Conservation (phyloP, 2,888 invertebrate genomes). For the Incurvaria masculella region DNA sequence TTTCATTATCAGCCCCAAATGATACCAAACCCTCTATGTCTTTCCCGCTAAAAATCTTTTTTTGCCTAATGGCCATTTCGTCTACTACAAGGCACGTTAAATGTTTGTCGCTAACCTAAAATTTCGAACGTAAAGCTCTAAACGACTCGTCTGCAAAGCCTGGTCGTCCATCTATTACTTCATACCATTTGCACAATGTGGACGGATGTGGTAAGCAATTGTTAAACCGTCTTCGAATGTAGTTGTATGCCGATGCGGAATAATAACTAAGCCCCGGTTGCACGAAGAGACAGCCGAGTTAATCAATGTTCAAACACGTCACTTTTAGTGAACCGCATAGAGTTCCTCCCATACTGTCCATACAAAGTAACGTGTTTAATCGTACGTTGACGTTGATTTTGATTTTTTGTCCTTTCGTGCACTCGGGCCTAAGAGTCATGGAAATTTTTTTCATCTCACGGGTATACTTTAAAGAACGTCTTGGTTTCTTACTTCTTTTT, state of each 20-base stretch:
- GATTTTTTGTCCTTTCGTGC: too few relatives aligned
- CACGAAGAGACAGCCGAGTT: too few relatives aligned
- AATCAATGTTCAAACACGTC: too few relatives aligned
- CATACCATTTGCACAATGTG: neutral
- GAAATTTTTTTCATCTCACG: neutral
- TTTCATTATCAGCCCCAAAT: neutral
- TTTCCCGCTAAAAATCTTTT: slow-evolving; percentile 10
- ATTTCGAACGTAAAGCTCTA: neutral
- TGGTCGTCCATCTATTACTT: neutral
- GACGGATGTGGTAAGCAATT: neutral
- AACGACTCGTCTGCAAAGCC: neutral
- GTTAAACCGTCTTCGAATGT: neutral
- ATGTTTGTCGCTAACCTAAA: neutral
- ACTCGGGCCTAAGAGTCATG: too few relatives aligned
- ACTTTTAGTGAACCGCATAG: too few relatives aligned
- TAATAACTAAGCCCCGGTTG: too few relatives aligned
- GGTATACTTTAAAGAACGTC: neutral
- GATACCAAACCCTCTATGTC: slow-evolving; percentile 4
- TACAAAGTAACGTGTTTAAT: too few relatives aligned
- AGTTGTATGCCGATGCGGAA: neutral
- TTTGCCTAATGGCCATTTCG: slow-evolving; percentile 13
- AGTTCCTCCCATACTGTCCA: too few relatives aligned
- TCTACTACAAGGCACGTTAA: slow-evolving; percentile 10
- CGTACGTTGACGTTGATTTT: too few relatives aligned
- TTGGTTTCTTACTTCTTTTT: neutral